phyloP scores from a whole-genome alignment of 2,113 vertebrate species.

The Cygnus buccinator region DNA sequence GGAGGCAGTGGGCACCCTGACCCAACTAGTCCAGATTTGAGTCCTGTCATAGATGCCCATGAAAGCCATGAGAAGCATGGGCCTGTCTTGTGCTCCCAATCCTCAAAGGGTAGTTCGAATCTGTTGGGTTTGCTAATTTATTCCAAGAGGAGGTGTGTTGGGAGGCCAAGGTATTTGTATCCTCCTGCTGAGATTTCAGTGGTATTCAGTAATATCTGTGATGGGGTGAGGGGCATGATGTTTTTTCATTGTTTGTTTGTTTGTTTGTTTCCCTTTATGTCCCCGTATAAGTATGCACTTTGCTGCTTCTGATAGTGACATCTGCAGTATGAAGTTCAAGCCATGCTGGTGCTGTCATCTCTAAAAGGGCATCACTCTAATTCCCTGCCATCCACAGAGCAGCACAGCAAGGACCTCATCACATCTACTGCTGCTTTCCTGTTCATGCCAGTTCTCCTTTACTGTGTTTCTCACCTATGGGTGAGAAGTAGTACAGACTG shows the following conservation, averaged over 20 bases:
- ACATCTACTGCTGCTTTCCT: background rate
- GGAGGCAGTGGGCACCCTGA: background rate
- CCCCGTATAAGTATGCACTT: background rate
- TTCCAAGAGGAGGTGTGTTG: background rate
- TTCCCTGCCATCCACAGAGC: background rate
- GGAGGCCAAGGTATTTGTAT: background rate
- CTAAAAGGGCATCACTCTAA: background rate
- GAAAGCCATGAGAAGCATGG: rapidly evolving
- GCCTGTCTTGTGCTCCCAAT: rapidly evolving
- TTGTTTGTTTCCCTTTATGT: background rate
- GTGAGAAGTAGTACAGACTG: too few species aligned
- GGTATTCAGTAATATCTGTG: background rate
- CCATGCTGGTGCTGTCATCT: rapidly evolving
- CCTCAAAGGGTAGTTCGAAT: background rate
- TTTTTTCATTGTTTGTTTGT: background rate
- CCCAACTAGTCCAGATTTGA: background rate
- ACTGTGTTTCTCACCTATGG: background rate
- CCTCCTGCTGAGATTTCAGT: background rate
- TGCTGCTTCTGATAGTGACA: background rate
- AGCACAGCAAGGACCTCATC: background rate
- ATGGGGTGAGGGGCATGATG: background rate
- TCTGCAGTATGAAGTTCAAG: background rate
- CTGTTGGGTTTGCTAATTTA: background rate
- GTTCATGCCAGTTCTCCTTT: background rate
- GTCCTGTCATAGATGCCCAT: background rate